Percentiles rank a stretch among this genome's conserved stretches.
These are phyloP conservation scores for Echinometra lucunter DNA, from an alignment of 53 echinoderm and acorn worm species.

Conservation along the genomic window DNA sequence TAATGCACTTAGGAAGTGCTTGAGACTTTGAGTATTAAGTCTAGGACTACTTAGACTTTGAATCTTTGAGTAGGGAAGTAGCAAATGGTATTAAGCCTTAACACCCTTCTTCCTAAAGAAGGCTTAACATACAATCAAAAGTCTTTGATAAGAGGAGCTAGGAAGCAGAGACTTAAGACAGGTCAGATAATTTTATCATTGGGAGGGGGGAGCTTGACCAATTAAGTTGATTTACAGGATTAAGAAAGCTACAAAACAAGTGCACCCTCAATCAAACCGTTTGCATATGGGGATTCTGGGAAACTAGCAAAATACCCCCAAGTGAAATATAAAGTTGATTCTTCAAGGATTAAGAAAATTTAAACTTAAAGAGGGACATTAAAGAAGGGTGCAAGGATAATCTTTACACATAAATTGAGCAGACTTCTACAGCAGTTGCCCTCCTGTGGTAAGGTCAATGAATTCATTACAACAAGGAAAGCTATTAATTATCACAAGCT, in stretches of 20 bases:
- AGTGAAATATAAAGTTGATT: background rate
- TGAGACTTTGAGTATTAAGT: background rate
- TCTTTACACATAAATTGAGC: background rate
- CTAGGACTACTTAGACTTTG: background rate
- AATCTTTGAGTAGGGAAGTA: background rate
- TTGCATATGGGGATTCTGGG: background rate
- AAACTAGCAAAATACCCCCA: background rate
- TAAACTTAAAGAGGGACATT: background rate
- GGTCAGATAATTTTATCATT: constrained; percentile 14
- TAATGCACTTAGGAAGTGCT: constrained; percentile 63
- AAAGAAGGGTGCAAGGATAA: background rate
- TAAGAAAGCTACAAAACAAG: constrained; percentile 45
- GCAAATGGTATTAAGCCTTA: background rate
- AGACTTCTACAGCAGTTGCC: background rate
- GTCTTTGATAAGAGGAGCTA: background rate
- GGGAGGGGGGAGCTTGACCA: background rate
- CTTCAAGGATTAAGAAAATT: background rate
- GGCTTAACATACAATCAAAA: background rate
- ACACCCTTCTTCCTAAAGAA: background rate
- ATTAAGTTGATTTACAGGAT: constrained; percentile 33
- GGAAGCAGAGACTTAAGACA: constrained; percentile 46
- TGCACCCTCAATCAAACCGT: constrained; percentile 1
- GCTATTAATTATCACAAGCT: constrained; percentile 28
- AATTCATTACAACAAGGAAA: constrained; percentile 30
- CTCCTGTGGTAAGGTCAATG: background rate